These are phyloP conservation scores for Trachymyrmex septentrionalis DNA, from an alignment of 1,140 invertebrate genomes.

Conservation along the genomic window DNA sequence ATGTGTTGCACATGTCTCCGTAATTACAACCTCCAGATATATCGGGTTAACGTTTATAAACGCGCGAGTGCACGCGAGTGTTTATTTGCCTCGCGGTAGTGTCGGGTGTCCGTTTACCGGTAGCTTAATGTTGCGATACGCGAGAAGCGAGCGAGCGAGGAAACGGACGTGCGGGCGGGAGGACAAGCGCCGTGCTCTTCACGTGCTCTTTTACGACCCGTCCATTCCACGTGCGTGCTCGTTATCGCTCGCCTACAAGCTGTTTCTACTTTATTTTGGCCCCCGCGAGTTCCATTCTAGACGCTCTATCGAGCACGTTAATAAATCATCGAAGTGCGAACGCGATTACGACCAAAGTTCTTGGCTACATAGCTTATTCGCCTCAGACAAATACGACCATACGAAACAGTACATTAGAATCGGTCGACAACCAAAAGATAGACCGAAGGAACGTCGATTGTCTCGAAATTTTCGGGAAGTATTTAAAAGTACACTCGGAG, in stretches of 20 bases:
- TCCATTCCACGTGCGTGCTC: conserved; percentile 39
- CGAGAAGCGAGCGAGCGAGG: conserved; percentile 20
- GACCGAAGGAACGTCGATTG: neutral
- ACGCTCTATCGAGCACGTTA: conserved; percentile 19
- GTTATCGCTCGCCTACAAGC: conserved; percentile 43
- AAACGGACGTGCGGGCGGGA: neutral
- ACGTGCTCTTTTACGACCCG: conserved; percentile 53
- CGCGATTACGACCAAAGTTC: conserved; percentile 44
- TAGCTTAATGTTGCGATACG: conserved; percentile 46
- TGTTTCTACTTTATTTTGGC: conserved; percentile 31
- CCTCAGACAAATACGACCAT: neutral
- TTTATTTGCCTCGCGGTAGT: conserved; percentile 41
- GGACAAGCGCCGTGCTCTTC: conserved; percentile 14
- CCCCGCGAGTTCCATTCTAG: neutral
- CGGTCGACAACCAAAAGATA: neutral
- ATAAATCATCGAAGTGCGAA: conserved; percentile 39
- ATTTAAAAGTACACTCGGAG: conserved; percentile 3
- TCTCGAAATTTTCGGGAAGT: conserved; percentile 26
- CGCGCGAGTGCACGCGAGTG: conserved; percentile 23
- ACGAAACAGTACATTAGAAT: neutral
- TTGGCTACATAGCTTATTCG: conserved; percentile 10
- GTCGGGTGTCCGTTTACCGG: conserved; percentile 44
- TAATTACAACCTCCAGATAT: conserved; percentile 16
- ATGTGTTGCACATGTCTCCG: neutral
- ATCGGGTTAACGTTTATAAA: conserved; percentile 58